Evolutionary conservation across 2,113 vertebrate genomes (phyloP).

Genomic region (Heptranchias perlo): DNA sequence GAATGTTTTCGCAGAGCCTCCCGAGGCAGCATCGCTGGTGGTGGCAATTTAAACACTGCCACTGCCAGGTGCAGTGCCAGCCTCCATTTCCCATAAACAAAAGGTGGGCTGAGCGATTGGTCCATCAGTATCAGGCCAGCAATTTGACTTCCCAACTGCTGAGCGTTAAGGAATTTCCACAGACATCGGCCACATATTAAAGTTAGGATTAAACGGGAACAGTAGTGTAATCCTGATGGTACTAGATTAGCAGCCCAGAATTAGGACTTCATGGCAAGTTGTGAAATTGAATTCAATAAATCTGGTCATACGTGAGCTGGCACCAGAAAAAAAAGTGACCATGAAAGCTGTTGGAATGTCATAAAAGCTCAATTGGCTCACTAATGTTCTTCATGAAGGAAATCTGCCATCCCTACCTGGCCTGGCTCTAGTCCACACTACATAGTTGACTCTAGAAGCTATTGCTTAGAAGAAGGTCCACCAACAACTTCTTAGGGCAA

Average conservation of each 20-base stretch:
- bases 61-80: not conserved
- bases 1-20: not conserved
- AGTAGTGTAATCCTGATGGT: not conserved
- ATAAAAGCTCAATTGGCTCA: not conserved
- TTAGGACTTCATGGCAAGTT: not conserved
- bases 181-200: not conserved
- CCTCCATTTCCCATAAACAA: not conserved
- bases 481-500: not conserved
- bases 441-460: not conserved
- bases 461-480: not conserved
- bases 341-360: not conserved
- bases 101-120: not conserved
- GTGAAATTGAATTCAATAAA: not conserved
- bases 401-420: not conserved
- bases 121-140: not conserved
- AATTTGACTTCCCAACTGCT: not conserved
- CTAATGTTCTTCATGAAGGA: not conserved
- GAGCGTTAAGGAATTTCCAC: not conserved
- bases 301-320: not conserved
- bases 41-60: not conserved
- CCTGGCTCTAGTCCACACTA: not conserved
- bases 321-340: not conserved
- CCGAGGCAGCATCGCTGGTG: not conserved
- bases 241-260: not conserved
- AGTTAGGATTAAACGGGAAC: not conserved